phyloP scores from a whole-genome alignment of 2,888 invertebrate genomes.

The Volucella inanis region DNA sequence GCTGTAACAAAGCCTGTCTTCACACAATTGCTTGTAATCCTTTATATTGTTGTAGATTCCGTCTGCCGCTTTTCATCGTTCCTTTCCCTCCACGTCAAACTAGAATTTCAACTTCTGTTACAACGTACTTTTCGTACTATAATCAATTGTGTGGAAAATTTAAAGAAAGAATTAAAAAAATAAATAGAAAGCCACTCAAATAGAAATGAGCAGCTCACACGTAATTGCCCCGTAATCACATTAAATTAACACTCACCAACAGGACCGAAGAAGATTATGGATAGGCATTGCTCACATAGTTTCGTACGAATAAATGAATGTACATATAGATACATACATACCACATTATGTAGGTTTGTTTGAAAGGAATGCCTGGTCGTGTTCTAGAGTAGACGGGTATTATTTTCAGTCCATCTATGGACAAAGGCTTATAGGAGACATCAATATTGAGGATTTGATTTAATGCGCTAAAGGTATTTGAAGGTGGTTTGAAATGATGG shows the following conservation, averaged over 20 bases:
- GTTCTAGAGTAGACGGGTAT: constrained; percentile 32
- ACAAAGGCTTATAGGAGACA: constrained; percentile 21
- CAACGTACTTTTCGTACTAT: no score
- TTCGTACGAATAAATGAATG: no score
- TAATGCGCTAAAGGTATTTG: constrained; percentile 24
- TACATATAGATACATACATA: neutral
- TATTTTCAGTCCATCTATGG: constrained; percentile 35
- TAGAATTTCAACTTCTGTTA: no score
- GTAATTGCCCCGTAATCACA: constrained; percentile 64
- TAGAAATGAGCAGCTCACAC: constrained; percentile 10
- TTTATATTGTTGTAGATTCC: no score
- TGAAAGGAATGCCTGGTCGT: no score
- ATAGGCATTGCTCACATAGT: no score
- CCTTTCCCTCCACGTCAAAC: no score
- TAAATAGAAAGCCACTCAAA: neutral
- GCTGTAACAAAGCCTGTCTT: no score
- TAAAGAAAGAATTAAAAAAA: no score
- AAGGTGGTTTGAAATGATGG: constrained; percentile 18
- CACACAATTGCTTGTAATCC: no score
- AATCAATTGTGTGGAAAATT: no score
- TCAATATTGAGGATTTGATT: constrained; percentile 25
- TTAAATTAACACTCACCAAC: constrained; percentile 45
- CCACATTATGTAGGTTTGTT: neutral
- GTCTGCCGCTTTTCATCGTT: no score
- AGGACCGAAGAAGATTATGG: constrained; percentile 43